Percentiles rank a stretch among this genome's conserved stretches.
phyloP scores from a whole-genome alignment of 2,888 invertebrate species.

The Cheilosia vulpina region DNA sequence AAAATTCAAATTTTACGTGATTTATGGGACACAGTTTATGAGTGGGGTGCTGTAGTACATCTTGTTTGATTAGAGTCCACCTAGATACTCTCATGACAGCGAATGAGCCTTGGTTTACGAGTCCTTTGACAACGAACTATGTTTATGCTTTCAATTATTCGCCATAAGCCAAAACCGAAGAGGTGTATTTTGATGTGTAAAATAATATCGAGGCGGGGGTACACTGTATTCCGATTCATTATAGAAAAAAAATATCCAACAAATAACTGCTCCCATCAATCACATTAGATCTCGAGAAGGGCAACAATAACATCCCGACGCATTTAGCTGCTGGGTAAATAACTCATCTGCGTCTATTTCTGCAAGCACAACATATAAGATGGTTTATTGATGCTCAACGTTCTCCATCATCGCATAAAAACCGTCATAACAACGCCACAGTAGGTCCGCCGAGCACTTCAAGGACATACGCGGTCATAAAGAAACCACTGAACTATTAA shows the following conservation, averaged over 20 bases:
- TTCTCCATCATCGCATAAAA: slow-evolving; percentile 49
- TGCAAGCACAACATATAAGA: slow-evolving; percentile 9
- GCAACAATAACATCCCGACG: slow-evolving; percentile 33
- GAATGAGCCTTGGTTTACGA: neutral
- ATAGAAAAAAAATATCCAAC: too few relatives aligned
- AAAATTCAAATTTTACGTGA: too few relatives aligned
- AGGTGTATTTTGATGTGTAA: too few relatives aligned
- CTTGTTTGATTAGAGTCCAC: too few relatives aligned
- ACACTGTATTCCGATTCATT: too few relatives aligned
- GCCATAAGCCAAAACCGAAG: too few relatives aligned
- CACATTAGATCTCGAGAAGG: neutral
- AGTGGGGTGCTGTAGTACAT: too few relatives aligned
- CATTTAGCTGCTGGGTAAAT: slow-evolving; percentile 33
- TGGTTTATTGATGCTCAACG: slow-evolving; percentile 53
- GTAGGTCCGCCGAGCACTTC: slow-evolving; percentile 22
- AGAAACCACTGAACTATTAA: slow-evolving; percentile 49
- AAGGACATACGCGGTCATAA: slow-evolving; percentile 68
- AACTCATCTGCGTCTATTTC: slow-evolving; percentile 34
- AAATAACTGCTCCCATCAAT: slow-evolving; percentile 22
- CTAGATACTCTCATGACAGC: too few relatives aligned
- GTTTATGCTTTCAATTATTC: too few relatives aligned
- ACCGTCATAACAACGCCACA: slow-evolving; percentile 56
- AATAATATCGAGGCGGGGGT: too few relatives aligned
- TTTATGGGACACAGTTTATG: too few relatives aligned
- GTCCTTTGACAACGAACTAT: too few relatives aligned